These are phyloP conservation scores for Latheticus oryzae DNA, from an alignment of 2,888 invertebrate genomes.

Conservation along the genomic window DNA sequence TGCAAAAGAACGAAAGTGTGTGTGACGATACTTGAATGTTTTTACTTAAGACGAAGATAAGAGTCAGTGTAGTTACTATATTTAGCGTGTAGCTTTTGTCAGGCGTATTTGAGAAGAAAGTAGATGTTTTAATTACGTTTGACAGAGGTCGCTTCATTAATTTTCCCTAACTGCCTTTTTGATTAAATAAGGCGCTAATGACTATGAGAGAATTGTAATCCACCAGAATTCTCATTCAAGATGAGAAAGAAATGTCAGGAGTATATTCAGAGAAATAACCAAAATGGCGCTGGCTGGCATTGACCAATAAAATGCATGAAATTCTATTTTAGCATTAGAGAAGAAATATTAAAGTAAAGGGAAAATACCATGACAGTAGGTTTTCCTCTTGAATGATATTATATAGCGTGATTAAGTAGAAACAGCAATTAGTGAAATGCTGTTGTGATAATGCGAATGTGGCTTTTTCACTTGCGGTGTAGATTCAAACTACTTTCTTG, in stretches of 20 bases:
- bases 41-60: background rate
- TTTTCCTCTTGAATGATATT: no score
- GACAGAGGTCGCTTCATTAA: constrained; percentile 32
- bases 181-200: constrained; percentile 36
- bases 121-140: constrained; percentile 33
- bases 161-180: constrained; percentile 29
- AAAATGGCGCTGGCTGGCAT: constrained; percentile 19
- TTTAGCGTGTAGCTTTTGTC: constrained; percentile 6
- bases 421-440: constrained; percentile 8
- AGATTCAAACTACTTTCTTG: background rate
- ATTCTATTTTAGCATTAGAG: no score
- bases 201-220: constrained; percentile 27
- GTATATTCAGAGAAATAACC: constrained; percentile 21
- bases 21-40: constrained; percentile 10
- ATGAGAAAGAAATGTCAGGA: constrained; percentile 18
- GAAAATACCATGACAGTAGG: no score
- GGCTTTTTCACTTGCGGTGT: constrained; percentile 10
- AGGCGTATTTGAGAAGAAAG: constrained; percentile 7
- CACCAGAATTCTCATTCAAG: constrained; percentile 19
- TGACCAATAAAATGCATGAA: no score
- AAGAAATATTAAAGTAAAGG: no score
- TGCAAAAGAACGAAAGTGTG: constrained; percentile 4
- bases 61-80: no score
- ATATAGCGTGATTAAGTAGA: no score
- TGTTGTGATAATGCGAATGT: constrained; percentile 2